Base-by-base conservation (phyloP, 1,140 invertebrate species). In the Panagrolaimus sp. region DNA sequence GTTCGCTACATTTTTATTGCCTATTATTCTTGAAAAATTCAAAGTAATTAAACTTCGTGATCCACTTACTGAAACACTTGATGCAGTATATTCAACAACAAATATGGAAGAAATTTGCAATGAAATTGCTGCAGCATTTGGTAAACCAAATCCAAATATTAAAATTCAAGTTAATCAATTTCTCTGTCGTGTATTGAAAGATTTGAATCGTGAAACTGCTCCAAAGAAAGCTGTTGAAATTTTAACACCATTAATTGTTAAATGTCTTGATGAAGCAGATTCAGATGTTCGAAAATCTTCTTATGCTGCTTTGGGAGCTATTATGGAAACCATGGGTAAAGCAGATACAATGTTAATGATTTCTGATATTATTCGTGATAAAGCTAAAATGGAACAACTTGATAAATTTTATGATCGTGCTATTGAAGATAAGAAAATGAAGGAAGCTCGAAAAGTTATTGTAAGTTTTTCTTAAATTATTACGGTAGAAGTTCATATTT, bases 21-120 rank as follows among this genome's bases (percentile, higher is more conserved):
- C 91, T 1, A 87, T 89, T 0, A 86, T 94, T 27, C 82, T 97
- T 9, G 93, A 96, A 76, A 97, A 97, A 85, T 97, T 97, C 79
- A 93, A 93, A 81, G 95, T 97, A 84, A 79, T 86, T 43, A 89
- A 90, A 0, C 84, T 97, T 23, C 85, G 91, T 44, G 63, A 73
- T 5, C 66, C 67, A 2, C 38, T 73, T 2, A 51, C 63, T 47
- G 93, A 96, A 74, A 91, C 91, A 13, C 89, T 91, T 44, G 94
- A 97, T 86, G 91, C 91, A 9, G 88, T 92, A 69, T 96, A 38
- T 38, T 2, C 67, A 20, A n/a, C 31, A 13, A 46, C 71, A 72
- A 62, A 71, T 23, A 23, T 65, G 38, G 44, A 25, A 20, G 9
- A 14, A 5, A 25, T 16, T 13, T 57, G 8, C 5, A 8, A 57